A percentile compares a stretch with the other conserved stretches of the same genome.
These are phyloP conservation scores for Agrypnus murinus DNA, from an alignment of 2,888 invertebrate species.

Conservation along the genomic window DNA sequence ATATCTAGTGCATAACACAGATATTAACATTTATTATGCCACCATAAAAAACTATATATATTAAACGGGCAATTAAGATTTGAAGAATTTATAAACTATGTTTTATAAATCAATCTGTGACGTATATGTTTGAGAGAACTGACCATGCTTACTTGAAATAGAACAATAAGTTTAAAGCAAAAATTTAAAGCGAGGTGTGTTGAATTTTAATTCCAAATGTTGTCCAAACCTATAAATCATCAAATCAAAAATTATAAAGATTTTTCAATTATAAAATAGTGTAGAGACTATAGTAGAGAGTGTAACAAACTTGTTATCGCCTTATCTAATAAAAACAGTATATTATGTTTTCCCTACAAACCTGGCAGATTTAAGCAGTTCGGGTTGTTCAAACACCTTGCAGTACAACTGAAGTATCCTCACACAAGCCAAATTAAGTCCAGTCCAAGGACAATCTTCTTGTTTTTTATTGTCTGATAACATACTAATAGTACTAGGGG, in stretches of 20 bases:
- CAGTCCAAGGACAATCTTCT: slow-evolving; percentile 80
- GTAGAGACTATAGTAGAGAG: too few species aligned
- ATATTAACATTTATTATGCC: slow-evolving; percentile 38
- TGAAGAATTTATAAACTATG: slow-evolving; percentile 38
- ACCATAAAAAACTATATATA: slow-evolving; percentile 23
- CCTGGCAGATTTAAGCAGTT: slow-evolving; percentile 55
- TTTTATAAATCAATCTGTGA: slow-evolving; percentile 29
- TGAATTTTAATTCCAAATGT: too few species aligned
- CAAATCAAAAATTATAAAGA: too few species aligned
- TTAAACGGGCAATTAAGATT: slow-evolving; percentile 39
- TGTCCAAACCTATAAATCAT: too few species aligned
- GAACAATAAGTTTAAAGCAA: slow-evolving; percentile 10
- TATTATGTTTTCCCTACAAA: slow-evolving; percentile 26
- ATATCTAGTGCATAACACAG: slow-evolving; percentile 35
- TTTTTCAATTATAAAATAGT: too few species aligned
- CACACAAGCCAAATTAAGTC: slow-evolving; percentile 87
- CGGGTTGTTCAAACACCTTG: slow-evolving; percentile 85
- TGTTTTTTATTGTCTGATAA: slow-evolving; percentile 60
- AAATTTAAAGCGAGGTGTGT: too few species aligned
- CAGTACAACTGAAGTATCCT: slow-evolving; percentile 90
- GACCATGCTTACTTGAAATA: slow-evolving; percentile 21
- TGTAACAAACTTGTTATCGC: slow-evolving; percentile 23
- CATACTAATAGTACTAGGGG: slow-evolving; percentile 55
- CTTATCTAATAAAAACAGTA: not conserved
- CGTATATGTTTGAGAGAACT: slow-evolving; percentile 11